Base-by-base conservation (phyloP, 1,140 invertebrate species). In the Gryon sp. region DNA sequence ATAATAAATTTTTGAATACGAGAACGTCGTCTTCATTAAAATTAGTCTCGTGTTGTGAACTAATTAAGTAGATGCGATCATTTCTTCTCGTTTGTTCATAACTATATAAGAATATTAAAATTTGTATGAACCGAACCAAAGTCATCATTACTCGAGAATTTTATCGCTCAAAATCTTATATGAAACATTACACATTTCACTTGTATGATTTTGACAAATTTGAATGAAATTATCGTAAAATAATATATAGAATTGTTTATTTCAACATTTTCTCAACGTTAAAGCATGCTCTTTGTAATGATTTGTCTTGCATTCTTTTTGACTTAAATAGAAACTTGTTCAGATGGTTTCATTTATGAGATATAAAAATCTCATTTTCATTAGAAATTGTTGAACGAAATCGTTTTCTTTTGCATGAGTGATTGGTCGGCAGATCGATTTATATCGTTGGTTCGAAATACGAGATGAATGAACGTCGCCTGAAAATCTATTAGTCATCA, bases 401-500 rank as follows among this genome's bases (percentile, higher is more conserved):
- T 57, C 7, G 41, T 50, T 66, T 11, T n/a, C 36, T 48, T 41
- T 65, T 65, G 12, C 34, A 45, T 45, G 63, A 68, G 14, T 68
- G 46, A 62, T 70, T 70, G 41, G 12, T 7, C 14, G 11, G 63
- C 52, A 38, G 75, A 80, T 85, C 82, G 81, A 83, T 83, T 80
- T 80, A 79, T 79, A 82, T 84, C 82, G 83, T 78, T 76, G 74
- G 45, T 76, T 69, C 55, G 46, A 60, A 66, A 72, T 57, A 45
- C 53, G 83, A 85, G 83, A 86, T 84, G 82, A 81, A 85, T 87
- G 85, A 81, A 80, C 79, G 79, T 65, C 57, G 73, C 45, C 66
- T 62, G 63, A 78, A 83, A 86, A 86, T 87, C 83, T 87, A 87
- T 87, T 86, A 86, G 83, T 86, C 85, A 86, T 86, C 83, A 80